These are phyloP conservation scores for Hirtodrosophila histrioides DNA, from an alignment of 2,888 invertebrate species.

Conservation along the genomic window DNA sequence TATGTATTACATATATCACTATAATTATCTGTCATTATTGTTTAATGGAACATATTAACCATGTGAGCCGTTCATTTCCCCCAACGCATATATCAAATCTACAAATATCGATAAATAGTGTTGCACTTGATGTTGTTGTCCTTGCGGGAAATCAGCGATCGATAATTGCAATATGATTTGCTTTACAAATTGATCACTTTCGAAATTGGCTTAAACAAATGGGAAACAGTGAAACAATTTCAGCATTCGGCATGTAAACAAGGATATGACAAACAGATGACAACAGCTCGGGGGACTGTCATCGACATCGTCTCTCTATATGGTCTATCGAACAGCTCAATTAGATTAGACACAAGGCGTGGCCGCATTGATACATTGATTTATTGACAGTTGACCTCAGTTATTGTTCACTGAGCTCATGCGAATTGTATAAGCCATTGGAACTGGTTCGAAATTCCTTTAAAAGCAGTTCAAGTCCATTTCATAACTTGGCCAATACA, in stretches of 20 bases:
- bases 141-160: constrained; percentile 45
- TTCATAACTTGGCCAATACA: too few species aligned
- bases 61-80: constrained; percentile 24
- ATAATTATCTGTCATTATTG: constrained; percentile 72
- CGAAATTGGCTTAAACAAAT: constrained; percentile 46
- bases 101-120: constrained; percentile 17
- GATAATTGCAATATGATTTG: constrained; percentile 52
- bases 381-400: constrained; percentile 56
- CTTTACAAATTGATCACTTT: constrained; percentile 68
- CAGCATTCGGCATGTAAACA: constrained; percentile 50
- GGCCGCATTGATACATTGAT: constrained; percentile 31
- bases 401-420: background rate
- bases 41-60: constrained; percentile 47
- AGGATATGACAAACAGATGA: constrained; percentile 60
- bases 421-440: background rate
- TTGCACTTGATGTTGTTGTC: constrained; percentile 51
- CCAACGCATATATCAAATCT: constrained; percentile 15
- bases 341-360: constrained; percentile 39
- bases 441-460: constrained; percentile 4
- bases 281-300: constrained; percentile 57
- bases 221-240: constrained; percentile 34
- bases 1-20: constrained; percentile 33
- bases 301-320: constrained; percentile 35
- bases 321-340: constrained; percentile 56
- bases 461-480: background rate